Percentiles rank a stretch among this genome's conserved stretches.
Conservation (phyloP, 2,113 vertebrate genomes). For the Ailurus styani region DNA sequence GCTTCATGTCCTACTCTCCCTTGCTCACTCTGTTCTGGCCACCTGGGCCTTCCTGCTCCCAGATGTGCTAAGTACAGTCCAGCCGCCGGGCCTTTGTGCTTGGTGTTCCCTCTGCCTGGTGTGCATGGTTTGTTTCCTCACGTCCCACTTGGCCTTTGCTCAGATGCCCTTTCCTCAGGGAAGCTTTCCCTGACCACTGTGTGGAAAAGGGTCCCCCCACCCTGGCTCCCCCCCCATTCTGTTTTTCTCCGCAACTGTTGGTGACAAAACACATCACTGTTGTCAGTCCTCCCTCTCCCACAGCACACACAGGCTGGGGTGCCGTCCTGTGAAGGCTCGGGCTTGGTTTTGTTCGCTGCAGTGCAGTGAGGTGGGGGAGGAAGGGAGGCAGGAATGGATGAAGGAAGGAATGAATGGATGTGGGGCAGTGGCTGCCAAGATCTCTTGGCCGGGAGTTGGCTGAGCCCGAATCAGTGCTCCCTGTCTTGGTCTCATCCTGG, state of each 20-base stretch:
- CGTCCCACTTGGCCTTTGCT: not conserved
- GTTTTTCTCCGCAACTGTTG: not conserved
- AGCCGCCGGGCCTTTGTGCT: not conserved
- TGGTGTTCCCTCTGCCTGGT: too few relatives aligned
- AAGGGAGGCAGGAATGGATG: not conserved
- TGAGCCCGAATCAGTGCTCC: not conserved
- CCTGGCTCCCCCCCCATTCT: not conserved
- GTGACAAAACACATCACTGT: not conserved
- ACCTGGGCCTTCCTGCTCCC: not conserved
- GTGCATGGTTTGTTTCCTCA: not conserved
- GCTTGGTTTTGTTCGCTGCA: not conserved
- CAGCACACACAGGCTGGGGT: not conserved
- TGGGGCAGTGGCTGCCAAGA: not conserved
- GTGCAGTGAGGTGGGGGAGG: not conserved
- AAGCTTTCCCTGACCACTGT: not conserved
- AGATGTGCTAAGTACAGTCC: accelerated
- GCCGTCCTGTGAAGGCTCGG: not conserved
- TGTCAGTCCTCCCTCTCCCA: not conserved
- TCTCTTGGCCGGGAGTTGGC: not conserved
- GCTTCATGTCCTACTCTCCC: not conserved
- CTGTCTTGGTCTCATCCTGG: not conserved
- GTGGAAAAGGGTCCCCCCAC: not conserved
- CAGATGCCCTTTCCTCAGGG: not conserved
- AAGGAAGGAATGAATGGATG: not conserved
- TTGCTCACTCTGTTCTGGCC: not conserved